Conservation (phyloP, 1,140 invertebrate genomes). For the Sinonovacula constricta region DNA sequence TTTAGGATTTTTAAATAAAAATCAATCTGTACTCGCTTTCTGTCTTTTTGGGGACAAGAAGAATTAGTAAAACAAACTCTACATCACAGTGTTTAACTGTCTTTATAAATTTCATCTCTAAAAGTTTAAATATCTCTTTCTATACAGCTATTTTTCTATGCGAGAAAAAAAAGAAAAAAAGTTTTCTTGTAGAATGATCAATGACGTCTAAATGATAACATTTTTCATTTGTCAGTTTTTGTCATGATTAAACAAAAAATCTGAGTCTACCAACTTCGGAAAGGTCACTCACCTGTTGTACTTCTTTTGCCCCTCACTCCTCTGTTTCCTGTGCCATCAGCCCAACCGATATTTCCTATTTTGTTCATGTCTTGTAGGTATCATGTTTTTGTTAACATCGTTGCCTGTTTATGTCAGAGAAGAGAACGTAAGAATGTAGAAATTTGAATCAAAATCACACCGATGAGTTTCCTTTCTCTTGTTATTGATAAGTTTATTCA, state of each 20-base stretch:
- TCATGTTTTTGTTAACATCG: background rate
- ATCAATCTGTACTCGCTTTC: conserved; percentile 34
- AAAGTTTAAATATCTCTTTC: conserved; percentile 22
- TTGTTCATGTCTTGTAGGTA: background rate
- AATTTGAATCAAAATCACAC: background rate
- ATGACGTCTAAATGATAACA: conserved; percentile 24
- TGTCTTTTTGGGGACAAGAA: conserved; percentile 48
- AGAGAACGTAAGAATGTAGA: background rate
- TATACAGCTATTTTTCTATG: conserved; percentile 25
- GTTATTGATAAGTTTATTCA: background rate
- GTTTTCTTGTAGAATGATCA: conserved; percentile 5
- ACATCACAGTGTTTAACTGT: background rate
- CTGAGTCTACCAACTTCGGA: conserved; percentile 29
- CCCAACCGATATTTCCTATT: background rate
- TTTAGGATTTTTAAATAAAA: conserved; percentile 45
- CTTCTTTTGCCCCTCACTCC: background rate
- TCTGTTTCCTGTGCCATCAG: background rate
- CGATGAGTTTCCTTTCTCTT: background rate
- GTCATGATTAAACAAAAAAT: conserved; percentile 29
- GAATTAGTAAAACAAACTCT: conserved; percentile 49
- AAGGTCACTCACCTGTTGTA: background rate
- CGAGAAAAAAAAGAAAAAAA: background rate
- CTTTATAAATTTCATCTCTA: conserved; percentile 5
- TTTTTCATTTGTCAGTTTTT: conserved; percentile 43
- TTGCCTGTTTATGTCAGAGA: conserved; percentile 1